phyloP scores from a whole-genome alignment of 2,797 vertebrate species.

The Acanthornis magna region DNA sequence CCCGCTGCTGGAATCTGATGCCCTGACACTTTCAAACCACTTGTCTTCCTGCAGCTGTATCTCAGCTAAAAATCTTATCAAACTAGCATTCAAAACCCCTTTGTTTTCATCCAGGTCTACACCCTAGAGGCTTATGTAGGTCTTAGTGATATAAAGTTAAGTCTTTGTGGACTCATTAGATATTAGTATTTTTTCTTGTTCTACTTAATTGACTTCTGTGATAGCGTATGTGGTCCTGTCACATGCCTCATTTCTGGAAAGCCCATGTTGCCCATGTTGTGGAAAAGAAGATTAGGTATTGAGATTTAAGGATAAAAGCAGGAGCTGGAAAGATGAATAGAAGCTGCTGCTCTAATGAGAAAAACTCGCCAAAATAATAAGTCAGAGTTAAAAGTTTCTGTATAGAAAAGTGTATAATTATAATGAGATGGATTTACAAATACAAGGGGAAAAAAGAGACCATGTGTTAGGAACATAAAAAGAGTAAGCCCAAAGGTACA shows the following conservation, averaged over 20 bases:
- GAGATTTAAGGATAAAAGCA: neutral
- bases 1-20: neutral
- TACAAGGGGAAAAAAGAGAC: neutral
- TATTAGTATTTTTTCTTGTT: neutral
- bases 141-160: neutral
- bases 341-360: neutral
- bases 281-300: neutral
- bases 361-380: neutral
- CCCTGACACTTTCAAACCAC: fast-evolving
- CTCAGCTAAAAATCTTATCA: neutral
- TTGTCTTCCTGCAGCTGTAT: neutral
- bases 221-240: neutral
- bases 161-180: neutral
- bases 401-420: neutral
- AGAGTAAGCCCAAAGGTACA: neutral
- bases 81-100: neutral
- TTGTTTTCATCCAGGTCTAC: neutral
- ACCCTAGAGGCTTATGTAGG: neutral
- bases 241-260: neutral
- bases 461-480: neutral
- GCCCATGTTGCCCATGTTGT: neutral
- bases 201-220: neutral
- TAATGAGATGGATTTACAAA: neutral
- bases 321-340: neutral
- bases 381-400: neutral